Base-by-base conservation (phyloP, 2,888 invertebrate species). In the Ochropleura leucogaster region DNA sequence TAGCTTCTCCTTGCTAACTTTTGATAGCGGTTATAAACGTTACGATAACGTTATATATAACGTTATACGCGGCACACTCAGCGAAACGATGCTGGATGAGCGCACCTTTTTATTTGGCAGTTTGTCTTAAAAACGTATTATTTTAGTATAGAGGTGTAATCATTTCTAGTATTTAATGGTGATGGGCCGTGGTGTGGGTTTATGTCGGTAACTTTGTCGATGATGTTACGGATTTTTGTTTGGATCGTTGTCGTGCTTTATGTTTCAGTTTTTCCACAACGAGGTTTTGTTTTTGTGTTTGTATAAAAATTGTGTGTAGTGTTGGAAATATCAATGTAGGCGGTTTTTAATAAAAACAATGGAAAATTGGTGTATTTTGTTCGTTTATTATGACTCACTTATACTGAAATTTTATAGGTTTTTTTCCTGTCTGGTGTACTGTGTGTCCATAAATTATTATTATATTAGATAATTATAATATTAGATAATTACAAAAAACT, bases 11-110 rank as follows among this genome's bases (percentile, higher is more conserved):
- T 85, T 79, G 88, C 85, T 89, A 91, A 89, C 89, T 91, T 92
- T 92, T 93, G 90, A 94, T 91, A 88, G 87, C 86, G 71, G 91
- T 88, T 90, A 90, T 94, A 93, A 95, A 93, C 87, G 90, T 93
- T 92, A 93, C 90, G 92, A 90, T 91, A 91, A 88, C 90, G 90
- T 88, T 90, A 85, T 86, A 77, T 85, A 90, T 91, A 91, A 88
- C 90, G 90, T 88, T 90, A 85, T 86, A 76, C 86, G 83, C 77
- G 84, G 85, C 72, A 70, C 77, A 80, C 79, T 79, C 84, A 80
- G 64, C 84, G 78, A 76, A 85, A 89, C 84, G 85, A 82, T 77
- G 71, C n/a, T 84, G 76, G 75, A 75, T 85, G 86, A 76, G 78
- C 76, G 83, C 80, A 85, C 87, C 87, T 90, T 92, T 93, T 93